Evolutionary conservation across 2,888 invertebrate species (phyloP).

Genomic region (Tenthredo scrophulariae): DNA sequence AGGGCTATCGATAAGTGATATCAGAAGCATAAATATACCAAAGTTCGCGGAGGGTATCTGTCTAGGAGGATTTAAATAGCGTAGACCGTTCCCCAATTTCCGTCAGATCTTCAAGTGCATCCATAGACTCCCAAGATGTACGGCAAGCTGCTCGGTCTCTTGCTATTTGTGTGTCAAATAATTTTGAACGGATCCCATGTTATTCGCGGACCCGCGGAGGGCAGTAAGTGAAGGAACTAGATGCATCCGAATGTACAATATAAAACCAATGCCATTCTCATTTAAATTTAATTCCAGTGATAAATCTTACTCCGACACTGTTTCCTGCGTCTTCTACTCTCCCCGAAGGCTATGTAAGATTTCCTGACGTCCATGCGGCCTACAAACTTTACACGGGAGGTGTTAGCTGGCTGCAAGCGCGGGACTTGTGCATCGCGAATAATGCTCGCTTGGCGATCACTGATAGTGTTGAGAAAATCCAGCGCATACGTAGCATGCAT

Average conservation of each 20-base stretch:
- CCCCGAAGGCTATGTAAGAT: not conserved
- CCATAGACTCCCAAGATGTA: not conserved
- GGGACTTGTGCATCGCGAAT: not conserved
- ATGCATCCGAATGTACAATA: not conserved
- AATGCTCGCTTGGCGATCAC: not conserved
- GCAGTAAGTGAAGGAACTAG: not conserved
- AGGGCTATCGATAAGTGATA: not conserved
- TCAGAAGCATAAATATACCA: not conserved
- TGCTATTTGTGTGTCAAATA: not conserved
- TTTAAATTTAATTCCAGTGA: not conserved
- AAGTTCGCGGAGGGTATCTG: not conserved
- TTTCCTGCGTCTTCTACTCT: not conserved
- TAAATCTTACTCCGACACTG: not conserved
- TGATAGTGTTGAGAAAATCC: not conserved
- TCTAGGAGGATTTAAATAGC: not conserved
- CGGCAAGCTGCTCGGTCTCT: not conserved
- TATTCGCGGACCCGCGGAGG: not conserved
- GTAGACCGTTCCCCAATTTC: not conserved
- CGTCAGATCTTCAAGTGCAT: not conserved
- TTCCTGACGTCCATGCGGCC: not conserved
- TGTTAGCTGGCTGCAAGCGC: not conserved
- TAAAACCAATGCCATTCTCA: not conserved
- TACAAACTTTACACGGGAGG: not conserved
- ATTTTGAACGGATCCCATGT: not conserved
- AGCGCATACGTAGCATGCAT: not conserved